A percentile compares a stretch with the other conserved stretches of the same genome.
These are phyloP conservation scores for Troides oblongomaculatus DNA, from an alignment of 2,888 invertebrate genomes.

Conservation along the genomic window DNA sequence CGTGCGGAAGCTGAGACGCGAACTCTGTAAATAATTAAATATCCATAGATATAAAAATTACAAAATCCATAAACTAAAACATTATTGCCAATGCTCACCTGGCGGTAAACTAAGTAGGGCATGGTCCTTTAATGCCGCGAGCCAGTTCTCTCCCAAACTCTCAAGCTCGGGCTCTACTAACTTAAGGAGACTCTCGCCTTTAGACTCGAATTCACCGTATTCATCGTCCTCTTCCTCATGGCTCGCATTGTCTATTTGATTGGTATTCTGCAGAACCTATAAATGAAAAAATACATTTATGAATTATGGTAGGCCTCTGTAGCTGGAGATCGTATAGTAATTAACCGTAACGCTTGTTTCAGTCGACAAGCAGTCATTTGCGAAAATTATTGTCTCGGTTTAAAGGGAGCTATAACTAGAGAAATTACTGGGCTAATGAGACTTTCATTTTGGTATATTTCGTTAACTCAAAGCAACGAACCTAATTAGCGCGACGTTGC, in stretches of 20 bases:
- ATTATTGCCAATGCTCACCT: slow-evolving; percentile 63
- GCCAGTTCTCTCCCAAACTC: slow-evolving; percentile 96
- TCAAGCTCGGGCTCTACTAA: slow-evolving; percentile 96
- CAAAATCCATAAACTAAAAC: not conserved
- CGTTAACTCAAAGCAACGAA: too few relatives aligned
- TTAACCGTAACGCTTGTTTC: too few relatives aligned
- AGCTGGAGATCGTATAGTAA: too few relatives aligned
- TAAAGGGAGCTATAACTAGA: too few relatives aligned
- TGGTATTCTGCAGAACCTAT: slow-evolving; percentile 52
- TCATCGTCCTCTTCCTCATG: slow-evolving; percentile 73
- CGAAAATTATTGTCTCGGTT: too few relatives aligned
- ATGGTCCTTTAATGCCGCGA: slow-evolving; percentile 96
- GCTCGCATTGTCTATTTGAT: slow-evolving; percentile 58
- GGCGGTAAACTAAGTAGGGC: slow-evolving; percentile 94
- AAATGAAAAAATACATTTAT: not conserved
- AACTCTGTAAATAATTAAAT: slow-evolving; percentile 83
- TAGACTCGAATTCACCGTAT: slow-evolving; percentile 87
- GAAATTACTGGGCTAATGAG: too few relatives aligned
- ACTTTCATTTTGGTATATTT: too few relatives aligned
- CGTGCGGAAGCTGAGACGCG: slow-evolving; percentile 94
- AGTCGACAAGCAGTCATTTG: too few relatives aligned
- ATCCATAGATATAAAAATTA: not conserved
- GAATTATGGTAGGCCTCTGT: too few relatives aligned
- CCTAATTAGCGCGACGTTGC: too few relatives aligned
- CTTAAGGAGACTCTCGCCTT: slow-evolving; percentile 90